These are phyloP conservation scores for Scyliorhinus canicula DNA, from an alignment of 2,797 vertebrate species.

Conservation along the genomic window DNA sequence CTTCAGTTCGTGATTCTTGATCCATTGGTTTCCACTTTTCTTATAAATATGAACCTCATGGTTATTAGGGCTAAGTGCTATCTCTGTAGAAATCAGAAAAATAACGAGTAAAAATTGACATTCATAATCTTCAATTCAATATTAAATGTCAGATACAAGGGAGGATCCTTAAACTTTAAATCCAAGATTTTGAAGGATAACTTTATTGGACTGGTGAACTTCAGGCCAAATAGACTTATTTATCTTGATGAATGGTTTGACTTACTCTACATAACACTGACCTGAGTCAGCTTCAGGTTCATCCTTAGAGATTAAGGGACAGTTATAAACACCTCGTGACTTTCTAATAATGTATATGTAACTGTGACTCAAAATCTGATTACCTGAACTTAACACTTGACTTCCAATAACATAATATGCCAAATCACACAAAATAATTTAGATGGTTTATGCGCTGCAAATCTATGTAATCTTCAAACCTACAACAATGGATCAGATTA, in stretches of 20 bases:
- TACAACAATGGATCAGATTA: no score
- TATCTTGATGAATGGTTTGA: background rate
- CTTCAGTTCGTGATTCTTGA: constrained; percentile 91
- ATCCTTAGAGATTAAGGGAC: background rate
- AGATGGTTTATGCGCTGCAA: background rate
- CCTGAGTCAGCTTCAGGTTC: background rate
- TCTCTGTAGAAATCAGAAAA: constrained; percentile 61
- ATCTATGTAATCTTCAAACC: background rate
- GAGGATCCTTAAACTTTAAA: background rate
- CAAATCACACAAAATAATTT: no score
- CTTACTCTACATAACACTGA: background rate
- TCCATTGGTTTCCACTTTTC: constrained; percentile 92
- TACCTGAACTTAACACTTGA: background rate
- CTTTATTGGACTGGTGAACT: background rate
- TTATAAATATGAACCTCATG: constrained; percentile 99
- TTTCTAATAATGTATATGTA: background rate
- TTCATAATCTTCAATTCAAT: constrained; percentile 34
- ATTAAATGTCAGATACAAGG: constrained; percentile 28
- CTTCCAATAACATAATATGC: background rate
- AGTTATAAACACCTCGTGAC: background rate
- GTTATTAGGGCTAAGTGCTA: constrained; percentile 97
- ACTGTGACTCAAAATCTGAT: background rate
- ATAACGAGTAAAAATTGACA: background rate
- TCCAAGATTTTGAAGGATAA: background rate
- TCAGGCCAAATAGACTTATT: background rate